A percentile compares a stretch with the other conserved stretches of the same genome.
phyloP scores from a whole-genome alignment of 92 coral and sea anemone species.

The Ricordea florida region DNA sequence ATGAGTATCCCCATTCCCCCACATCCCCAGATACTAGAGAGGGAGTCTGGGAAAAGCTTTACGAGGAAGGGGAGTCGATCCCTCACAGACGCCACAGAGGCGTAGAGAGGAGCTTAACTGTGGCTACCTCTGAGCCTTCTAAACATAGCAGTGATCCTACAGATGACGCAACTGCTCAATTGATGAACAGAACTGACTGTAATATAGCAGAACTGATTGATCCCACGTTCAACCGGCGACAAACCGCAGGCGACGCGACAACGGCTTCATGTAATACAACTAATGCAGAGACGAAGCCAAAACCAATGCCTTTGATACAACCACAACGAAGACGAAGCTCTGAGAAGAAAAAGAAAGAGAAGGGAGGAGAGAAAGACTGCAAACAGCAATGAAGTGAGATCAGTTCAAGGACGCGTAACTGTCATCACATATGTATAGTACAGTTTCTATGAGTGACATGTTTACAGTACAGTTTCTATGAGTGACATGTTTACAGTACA shows the following conservation, averaged over 20 bases:
- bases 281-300: constrained; percentile 53
- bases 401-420: too few species aligned
- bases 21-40: constrained; percentile 67
- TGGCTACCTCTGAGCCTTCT: constrained; percentile 54
- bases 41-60: constrained; percentile 85
- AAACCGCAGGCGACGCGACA: constrained; percentile 1
- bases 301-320: constrained; percentile 79
- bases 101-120: constrained; percentile 59
- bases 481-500: too few species aligned
- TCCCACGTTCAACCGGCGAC: constrained; percentile 81
- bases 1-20: not conserved
- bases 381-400: constrained; percentile 61
- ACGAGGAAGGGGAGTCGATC: constrained; percentile 66
- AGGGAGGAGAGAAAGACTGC: constrained; percentile 63
- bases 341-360: constrained; percentile 72
- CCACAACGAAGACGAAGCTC: constrained; percentile 89
- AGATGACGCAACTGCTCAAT: constrained; percentile 9
- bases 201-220: constrained; percentile 95
- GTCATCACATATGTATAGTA: too few species aligned
- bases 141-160: constrained; percentile 32
- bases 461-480: too few species aligned
- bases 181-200: constrained; percentile 37
- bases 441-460: too few species aligned
- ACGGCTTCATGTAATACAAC: constrained; percentile 43
- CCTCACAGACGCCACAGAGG: constrained; percentile 38